These are phyloP conservation scores for Moxostoma hubbsi DNA, from an alignment of 2,797 vertebrate species.

Conservation along the genomic window DNA sequence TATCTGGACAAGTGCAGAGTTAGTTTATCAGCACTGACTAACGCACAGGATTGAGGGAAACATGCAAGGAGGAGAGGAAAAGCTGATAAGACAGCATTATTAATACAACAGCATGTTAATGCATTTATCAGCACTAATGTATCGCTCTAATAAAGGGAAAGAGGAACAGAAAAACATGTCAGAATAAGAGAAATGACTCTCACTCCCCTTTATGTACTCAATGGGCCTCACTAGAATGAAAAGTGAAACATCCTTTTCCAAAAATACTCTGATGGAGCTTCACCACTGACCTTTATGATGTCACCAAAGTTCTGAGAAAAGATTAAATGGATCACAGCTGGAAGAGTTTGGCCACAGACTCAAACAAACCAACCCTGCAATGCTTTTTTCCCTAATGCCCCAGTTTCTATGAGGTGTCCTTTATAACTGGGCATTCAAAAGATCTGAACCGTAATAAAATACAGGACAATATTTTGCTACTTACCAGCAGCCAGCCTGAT, in stretches of 20 bases:
- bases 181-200: neutral
- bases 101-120: neutral
- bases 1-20: neutral
- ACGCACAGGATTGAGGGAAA: constrained; percentile 5
- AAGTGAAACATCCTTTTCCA: constrained; percentile 19
- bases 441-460: neutral
- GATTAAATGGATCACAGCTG: constrained; percentile 44
- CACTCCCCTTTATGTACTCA: neutral
- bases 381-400: neutral
- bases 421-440: neutral
- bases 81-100: constrained; percentile 14
- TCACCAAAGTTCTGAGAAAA: constrained; percentile 40
- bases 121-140: constrained; percentile 43
- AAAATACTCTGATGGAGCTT: constrained; percentile 36
- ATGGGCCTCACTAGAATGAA: constrained; percentile 5
- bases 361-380: neutral
- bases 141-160: constrained; percentile 8
- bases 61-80: constrained; percentile 29
- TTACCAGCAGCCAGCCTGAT: neutral
- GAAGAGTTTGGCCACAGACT: neutral
- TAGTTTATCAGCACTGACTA: constrained; percentile 14
- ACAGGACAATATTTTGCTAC: neutral
- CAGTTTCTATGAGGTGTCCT: neutral
- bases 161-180: constrained; percentile 34
- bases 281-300: constrained; percentile 2